Evolutionary conservation across 2,113 vertebrate species (phyloP), one percentile per base, ranked within the genome.

Genomic region (Campylomormyrus numenius): DNA sequence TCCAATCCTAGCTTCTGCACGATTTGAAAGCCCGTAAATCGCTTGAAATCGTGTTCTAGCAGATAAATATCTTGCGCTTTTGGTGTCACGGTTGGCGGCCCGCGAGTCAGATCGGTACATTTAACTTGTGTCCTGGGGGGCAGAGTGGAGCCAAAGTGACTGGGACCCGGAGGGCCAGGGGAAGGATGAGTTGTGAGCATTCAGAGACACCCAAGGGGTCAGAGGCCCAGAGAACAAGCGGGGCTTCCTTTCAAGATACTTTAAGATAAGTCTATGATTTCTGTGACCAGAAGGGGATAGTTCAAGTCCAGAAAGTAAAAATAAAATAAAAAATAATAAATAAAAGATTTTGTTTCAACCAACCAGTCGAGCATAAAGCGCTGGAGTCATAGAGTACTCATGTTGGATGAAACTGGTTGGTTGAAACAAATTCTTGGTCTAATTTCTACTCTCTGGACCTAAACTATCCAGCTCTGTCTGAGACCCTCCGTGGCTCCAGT

Each of bases 1-100:
- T 96, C 94, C 95, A 95, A 95, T 96, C 93, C 95, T 96, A 95
- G 95, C 95, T 74, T 95, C 96, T 96, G 93, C 96, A 93, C 94
- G 94, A 93, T 94, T 95, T 94, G 93, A 95, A 96, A 90, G 93
- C 94, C 95, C 95, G 93, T 93, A 85, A 89, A 93, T 96, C 95
- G 89, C 11, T 3, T 48, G 92, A 94, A 93, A 92, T 48, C 53
- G 90, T 93, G 77, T 88, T 89, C 49, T 87, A 17, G 49, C 88
- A 90, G 94, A 95, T 95, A 88, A 80, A 89, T 93, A 94, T 95
- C 95, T 94, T 74, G 89, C 92, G 90, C 91, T 93, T 90, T 93
- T 94, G 93, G 90, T 92, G 94, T 94, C 94, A 95, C 93, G 94
- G 94, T 95, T 95, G 95, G 95, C 93, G 92, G 93, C 90, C 10